Evolutionary conservation across 2,888 invertebrate species (phyloP).

Genomic region (Leucoma salicis): DNA sequence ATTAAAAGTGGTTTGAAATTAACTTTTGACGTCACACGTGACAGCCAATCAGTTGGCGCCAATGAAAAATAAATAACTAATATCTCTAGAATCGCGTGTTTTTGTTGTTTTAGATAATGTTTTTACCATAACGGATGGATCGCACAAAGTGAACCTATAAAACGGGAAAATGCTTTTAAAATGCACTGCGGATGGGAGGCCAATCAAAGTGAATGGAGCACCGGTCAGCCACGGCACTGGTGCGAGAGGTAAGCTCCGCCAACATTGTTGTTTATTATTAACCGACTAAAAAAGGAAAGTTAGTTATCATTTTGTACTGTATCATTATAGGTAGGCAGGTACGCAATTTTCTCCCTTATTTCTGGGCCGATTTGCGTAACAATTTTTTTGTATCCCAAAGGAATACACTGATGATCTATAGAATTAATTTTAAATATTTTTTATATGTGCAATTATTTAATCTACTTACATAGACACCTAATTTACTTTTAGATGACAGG

Average conservation of each 20-base stretch:
- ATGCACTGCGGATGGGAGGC: slow-evolving; percentile 77
- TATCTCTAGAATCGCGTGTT: slow-evolving; percentile 38
- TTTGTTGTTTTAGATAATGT: slow-evolving; percentile 47
- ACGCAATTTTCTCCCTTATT: too few relatives aligned
- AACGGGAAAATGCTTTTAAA: slow-evolving; percentile 73
- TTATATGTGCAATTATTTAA: too few relatives aligned
- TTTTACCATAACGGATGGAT: slow-evolving; percentile 57
- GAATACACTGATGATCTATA: too few relatives aligned
- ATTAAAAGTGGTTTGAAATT: slow-evolving; percentile 66
- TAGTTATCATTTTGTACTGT: too few relatives aligned
- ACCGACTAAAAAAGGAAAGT: too few relatives aligned
- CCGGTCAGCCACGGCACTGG: slow-evolving; percentile 68
- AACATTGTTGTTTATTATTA: too few relatives aligned
- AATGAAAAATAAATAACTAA: slow-evolving; percentile 41
- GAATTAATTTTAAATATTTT: too few relatives aligned
- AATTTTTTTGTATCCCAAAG: too few relatives aligned
- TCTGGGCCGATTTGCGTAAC: too few relatives aligned
- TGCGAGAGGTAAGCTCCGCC: slow-evolving; percentile 74
- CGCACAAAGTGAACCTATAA: slow-evolving; percentile 52
- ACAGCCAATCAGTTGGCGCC: slow-evolving; percentile 67
- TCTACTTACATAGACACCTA: too few relatives aligned
- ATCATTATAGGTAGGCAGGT: too few relatives aligned
- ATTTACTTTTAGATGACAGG: too few relatives aligned
- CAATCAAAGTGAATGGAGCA: slow-evolving; percentile 75
- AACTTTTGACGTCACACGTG: slow-evolving; percentile 72